Base-by-base conservation (phyloP, 2,113 vertebrate genomes). In the Piaya cayana region DNA sequence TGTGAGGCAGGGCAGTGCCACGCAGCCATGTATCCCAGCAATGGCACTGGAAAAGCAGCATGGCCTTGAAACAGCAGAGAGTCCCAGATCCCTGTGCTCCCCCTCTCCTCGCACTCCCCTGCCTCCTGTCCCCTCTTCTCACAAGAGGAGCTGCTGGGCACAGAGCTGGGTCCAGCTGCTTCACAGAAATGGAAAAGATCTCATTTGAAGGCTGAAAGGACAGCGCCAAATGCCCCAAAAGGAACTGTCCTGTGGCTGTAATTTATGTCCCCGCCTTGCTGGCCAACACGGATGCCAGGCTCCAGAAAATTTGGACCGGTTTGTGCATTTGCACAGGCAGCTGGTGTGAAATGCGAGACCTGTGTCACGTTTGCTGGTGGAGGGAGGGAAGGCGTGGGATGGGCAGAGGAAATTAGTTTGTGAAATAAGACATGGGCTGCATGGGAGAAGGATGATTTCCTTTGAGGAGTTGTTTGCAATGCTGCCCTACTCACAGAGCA, bases 261-360 rank as follows among this genome's bases (percentile, higher is more conserved):
- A 97, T 97, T 97, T 59, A 60, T 92, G 92, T 86, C 47, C 9
- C 53, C 63, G 86, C 71, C 84, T 96, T 64, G 67, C 94, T 92
- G 90, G 69, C 47, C 67, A 29, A 5, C 3, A 71, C 60, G 75
- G 69, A 71, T 94, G 91, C 92, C 97, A 96, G 91, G 77, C 92
- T 93, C 69, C 87, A 86, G 93, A 86, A 88, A 94, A 93, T 96
- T 58, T 80, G 77, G 92, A 49, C 52, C 27, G 42, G 42, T 60
- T 26, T 67, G 68, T 85, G 82, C 72, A 32, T 56, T 47, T 81
- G 63, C 88, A 93, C 59, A 69, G 81, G 95, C 95, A 97, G 88
- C 89, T 65, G 70, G 53, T 50, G 80, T 29, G 83, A 97, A 95
- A 96, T 1, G 20, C 1, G 23, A 96, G 92, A 93, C 52, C 77